Evolutionary conservation across 2,113 vertebrate species (phyloP).

Genomic region (Lophura nycthemera): DNA sequence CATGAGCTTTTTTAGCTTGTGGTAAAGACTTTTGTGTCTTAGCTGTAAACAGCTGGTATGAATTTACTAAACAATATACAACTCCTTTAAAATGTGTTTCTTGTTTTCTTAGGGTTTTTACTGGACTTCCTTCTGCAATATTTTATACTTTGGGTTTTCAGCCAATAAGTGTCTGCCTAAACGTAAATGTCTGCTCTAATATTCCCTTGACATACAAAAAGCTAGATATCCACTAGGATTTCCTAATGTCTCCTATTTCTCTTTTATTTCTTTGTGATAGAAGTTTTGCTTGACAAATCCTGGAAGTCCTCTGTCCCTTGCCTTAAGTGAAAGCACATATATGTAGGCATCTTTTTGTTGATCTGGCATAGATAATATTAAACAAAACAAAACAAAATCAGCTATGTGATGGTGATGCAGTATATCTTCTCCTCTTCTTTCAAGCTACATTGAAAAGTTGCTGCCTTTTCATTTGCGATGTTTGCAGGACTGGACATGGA

Average conservation of each 20-base stretch:
- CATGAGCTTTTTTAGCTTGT: neutral
- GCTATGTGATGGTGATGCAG: neutral
- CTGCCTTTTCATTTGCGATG: neutral
- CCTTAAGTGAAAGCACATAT: neutral
- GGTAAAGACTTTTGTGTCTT: neutral
- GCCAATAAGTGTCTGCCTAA: neutral
- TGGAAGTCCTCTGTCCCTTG: neutral
- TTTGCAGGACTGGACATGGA: neutral
- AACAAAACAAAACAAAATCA: neutral
- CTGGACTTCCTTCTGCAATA: neutral
- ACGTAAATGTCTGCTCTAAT: slow-evolving; percentile 7
- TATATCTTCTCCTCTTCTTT: neutral
- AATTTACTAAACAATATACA: neutral
- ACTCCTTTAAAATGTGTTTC: slow-evolving; percentile 38
- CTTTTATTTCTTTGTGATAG: neutral
- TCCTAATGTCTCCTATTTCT: neutral
- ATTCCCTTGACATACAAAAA: neutral
- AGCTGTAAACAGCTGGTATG: slow-evolving; percentile 16
- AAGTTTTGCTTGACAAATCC: neutral
- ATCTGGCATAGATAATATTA: neutral
- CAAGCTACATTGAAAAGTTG: neutral
- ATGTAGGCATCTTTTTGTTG: neutral
- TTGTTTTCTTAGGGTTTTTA: slow-evolving; percentile 38
- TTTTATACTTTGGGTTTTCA: slow-evolving; percentile 27
- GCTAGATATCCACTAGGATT: neutral